phyloP scores from a whole-genome alignment of 2,797 vertebrate species.

The Hybognathus amarus region DNA sequence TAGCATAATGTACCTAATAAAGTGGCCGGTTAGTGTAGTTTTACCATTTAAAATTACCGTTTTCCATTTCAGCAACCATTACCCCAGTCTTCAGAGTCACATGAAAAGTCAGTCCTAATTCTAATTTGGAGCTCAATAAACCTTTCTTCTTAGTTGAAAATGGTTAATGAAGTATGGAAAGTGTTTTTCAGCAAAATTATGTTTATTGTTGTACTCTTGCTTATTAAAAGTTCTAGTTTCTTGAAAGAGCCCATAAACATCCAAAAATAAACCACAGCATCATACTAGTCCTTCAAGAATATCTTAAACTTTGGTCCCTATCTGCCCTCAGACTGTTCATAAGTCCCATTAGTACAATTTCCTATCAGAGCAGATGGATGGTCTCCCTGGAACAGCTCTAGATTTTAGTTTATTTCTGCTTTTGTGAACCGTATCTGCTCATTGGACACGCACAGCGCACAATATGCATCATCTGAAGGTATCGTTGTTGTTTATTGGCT shows the following conservation, averaged over 20 bases:
- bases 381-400: slow-evolving; percentile 1
- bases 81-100: not conserved
- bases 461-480: not conserved
- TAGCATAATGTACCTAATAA: too few species aligned
- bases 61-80: not conserved
- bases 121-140: not conserved
- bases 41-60: too few species aligned
- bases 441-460: not conserved
- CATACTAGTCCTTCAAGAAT: not conserved
- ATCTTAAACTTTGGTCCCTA: not conserved
- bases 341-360: not conserved
- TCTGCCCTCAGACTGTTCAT: not conserved
- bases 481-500: not conserved
- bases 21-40: too few species aligned
- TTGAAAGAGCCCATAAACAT: not conserved
- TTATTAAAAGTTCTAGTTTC: not conserved
- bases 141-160: not conserved
- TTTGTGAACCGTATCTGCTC: slow-evolving; percentile 11
- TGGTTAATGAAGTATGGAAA: not conserved
- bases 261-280: not conserved
- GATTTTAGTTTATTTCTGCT: slow-evolving; percentile 2
- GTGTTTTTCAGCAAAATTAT: not conserved
- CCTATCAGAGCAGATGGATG: slow-evolving; percentile 13
- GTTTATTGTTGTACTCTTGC: not conserved
- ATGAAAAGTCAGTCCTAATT: too few species aligned